Evolutionary conservation across 2,113 vertebrate species (phyloP).

Genomic region (Rhombomys opimus): DNA sequence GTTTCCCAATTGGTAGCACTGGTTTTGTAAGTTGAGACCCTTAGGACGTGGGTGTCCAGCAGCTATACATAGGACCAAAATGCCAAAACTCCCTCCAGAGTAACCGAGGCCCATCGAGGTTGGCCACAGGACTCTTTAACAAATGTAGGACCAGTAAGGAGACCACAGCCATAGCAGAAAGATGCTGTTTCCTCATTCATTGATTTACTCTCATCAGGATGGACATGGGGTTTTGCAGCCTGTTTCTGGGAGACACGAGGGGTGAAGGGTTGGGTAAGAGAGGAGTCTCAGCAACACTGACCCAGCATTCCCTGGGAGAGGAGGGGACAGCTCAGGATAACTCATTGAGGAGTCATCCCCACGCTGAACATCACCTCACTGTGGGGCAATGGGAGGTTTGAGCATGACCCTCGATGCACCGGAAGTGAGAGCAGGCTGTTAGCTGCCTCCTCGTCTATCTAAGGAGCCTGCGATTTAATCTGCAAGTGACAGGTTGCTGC

Average conservation of each 20-base stretch:
- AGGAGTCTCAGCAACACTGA: neutral
- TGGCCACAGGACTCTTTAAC: neutral
- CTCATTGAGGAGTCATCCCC: neutral
- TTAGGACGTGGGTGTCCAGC: neutral
- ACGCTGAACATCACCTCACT: neutral
- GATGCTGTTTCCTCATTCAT: neutral
- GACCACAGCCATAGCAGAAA: neutral
- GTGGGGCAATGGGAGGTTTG: neutral
- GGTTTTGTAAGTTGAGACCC: neutral
- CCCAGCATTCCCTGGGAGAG: neutral
- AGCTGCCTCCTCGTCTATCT: neutral
- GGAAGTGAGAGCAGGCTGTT: neutral
- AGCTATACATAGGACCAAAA: neutral
- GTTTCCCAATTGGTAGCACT: neutral
- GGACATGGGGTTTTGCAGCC: neutral
- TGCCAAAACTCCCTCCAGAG: neutral
- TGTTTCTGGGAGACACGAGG: neutral
- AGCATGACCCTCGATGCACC: neutral
- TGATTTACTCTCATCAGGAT: neutral
- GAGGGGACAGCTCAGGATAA: neutral
- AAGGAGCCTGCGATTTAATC: conserved; percentile 26
- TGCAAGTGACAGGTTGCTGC: conserved; percentile 27
- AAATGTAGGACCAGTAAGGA: neutral
- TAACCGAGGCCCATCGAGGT: neutral
- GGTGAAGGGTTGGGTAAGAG: neutral